Percentiles rank a stretch among this genome's conserved stretches.
These are phyloP conservation scores for Drosophila lacicola DNA, from an alignment of 2,888 invertebrate genomes.

Conservation along the genomic window DNA sequence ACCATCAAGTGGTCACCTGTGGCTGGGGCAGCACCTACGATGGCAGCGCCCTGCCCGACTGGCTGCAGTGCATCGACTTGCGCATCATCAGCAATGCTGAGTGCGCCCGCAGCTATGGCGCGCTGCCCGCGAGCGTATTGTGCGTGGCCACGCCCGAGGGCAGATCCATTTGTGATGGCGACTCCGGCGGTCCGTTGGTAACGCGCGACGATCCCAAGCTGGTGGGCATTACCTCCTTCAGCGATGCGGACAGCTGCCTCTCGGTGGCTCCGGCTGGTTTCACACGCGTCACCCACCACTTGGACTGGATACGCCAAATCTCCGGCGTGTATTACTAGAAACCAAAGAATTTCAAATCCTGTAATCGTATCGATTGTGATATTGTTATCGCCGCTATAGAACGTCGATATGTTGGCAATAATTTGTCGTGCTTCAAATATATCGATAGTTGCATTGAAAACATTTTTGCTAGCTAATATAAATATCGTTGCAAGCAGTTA, in stretches of 20 bases:
- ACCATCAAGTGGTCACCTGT: constrained; percentile 40
- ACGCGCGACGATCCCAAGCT: constrained; percentile 12
- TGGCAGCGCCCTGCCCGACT: constrained; percentile 78
- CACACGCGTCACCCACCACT: constrained; percentile 53
- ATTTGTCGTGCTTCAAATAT: background rate
- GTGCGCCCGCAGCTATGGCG: constrained; percentile 83
- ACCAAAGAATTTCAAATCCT: background rate
- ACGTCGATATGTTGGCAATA: no score
- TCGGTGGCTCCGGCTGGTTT: constrained; percentile 57
- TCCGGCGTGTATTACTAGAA: constrained; percentile 52
- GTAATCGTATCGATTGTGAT: no score
- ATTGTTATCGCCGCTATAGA: no score
- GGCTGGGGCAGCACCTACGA: constrained; percentile 76
- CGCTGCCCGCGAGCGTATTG: constrained; percentile 47
- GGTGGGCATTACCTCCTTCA: constrained; percentile 62
- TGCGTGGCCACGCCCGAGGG: constrained; percentile 48
- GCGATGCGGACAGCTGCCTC: constrained; percentile 48
- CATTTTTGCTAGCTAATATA: no score
- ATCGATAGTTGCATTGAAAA: background rate
- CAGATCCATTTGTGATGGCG: constrained; percentile 56
- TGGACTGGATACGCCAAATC: constrained; percentile 56
- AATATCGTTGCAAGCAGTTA: background rate
- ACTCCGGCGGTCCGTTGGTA: constrained; percentile 65
- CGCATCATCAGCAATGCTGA: constrained; percentile 70
- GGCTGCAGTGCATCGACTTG: constrained; percentile 66